phyloP scores from a whole-genome alignment of 2,888 invertebrate genomes.

The Elmis aenea region DNA sequence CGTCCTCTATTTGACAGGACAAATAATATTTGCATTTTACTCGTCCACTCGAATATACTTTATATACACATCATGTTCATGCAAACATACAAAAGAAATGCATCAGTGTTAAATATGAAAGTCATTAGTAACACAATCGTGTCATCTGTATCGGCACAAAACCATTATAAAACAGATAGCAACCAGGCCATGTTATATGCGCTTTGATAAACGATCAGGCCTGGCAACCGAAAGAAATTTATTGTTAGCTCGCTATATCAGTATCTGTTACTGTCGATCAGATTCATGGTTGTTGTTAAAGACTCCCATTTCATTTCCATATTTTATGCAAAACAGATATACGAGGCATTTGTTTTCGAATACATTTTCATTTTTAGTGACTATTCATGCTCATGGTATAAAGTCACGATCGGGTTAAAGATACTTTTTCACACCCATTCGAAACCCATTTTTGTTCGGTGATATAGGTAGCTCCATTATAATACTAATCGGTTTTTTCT shows the following conservation, averaged over 20 bases:
- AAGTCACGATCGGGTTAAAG: no score
- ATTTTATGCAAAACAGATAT: slow-evolving; percentile 23
- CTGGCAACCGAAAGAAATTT: slow-evolving; percentile 31
- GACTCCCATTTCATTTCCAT: slow-evolving; percentile 33
- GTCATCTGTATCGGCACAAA: slow-evolving; percentile 16
- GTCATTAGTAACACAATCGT: slow-evolving; percentile 20
- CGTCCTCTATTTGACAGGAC: no score
- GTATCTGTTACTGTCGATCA: slow-evolving; percentile 33
- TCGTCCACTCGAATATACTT: no score
- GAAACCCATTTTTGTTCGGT: no score
- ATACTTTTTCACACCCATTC: no score
- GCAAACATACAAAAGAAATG: no score
- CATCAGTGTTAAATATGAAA: slow-evolving; percentile 16
- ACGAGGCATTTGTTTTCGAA: slow-evolving; percentile 20
- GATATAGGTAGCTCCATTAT: no score
- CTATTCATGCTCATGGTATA: no score
- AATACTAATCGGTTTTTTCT: no score
- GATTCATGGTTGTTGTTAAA: slow-evolving; percentile 31
- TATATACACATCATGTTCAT: no score
- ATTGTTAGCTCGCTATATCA: slow-evolving; percentile 31
- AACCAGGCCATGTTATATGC: slow-evolving; percentile 19
- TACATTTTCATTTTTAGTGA: slow-evolving; percentile 22
- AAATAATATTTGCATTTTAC: no score
- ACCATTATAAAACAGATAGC: slow-evolving; percentile 17
- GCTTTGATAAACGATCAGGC: slow-evolving; percentile 32